A percentile compares a stretch with the other conserved stretches of the same genome.
phyloP scores from a whole-genome alignment of 2,113 vertebrate species.

The Tautogolabrus adspersus region DNA sequence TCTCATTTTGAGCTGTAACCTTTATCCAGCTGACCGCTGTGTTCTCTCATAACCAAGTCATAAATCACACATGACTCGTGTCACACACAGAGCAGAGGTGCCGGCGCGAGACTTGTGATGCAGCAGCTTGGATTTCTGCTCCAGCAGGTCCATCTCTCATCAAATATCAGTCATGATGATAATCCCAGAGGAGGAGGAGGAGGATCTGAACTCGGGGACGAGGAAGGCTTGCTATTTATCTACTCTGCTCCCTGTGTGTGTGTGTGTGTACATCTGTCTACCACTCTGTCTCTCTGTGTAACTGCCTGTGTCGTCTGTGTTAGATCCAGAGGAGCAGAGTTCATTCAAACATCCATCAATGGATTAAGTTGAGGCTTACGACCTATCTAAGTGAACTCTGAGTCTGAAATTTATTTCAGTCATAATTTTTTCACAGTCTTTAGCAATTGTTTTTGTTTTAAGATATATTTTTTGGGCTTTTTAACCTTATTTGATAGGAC shows the following conservation, averaged over 20 bases:
- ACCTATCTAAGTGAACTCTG: not conserved
- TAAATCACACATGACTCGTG: slow-evolving; percentile 72
- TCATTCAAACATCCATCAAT: slow-evolving; percentile 11
- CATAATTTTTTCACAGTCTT: not conserved
- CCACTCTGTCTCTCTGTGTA: slow-evolving; percentile 6
- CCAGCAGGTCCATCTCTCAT: slow-evolving; percentile 41
- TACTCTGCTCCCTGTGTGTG: slow-evolving; percentile 3
- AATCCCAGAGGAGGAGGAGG: slow-evolving; percentile 39
- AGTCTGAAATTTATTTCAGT: not conserved
- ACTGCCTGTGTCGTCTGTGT: slow-evolving; percentile 6
- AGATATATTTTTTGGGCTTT: not conserved
- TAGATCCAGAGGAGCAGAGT: slow-evolving; percentile 14
- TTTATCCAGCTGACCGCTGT: slow-evolving; percentile 54
- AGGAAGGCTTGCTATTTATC: slow-evolving; percentile 48
- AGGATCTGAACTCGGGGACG: slow-evolving; percentile 1
- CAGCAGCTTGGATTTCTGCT: slow-evolving; percentile 27
- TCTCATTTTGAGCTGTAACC: slow-evolving; percentile 65
- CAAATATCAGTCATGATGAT: slow-evolving; percentile 56
- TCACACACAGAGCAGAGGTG: slow-evolving; percentile 61
- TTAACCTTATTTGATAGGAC: no score
- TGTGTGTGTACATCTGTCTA: not conserved
- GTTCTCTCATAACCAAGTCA: slow-evolving; percentile 59
- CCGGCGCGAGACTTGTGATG: slow-evolving; percentile 25
- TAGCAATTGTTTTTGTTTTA: not conserved
- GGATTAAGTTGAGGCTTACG: slow-evolving; percentile 3